Percentiles rank a stretch among this genome's conserved stretches.
phyloP scores from a whole-genome alignment of 1,140 invertebrate genomes.

The Drosophila sechellia region DNA sequence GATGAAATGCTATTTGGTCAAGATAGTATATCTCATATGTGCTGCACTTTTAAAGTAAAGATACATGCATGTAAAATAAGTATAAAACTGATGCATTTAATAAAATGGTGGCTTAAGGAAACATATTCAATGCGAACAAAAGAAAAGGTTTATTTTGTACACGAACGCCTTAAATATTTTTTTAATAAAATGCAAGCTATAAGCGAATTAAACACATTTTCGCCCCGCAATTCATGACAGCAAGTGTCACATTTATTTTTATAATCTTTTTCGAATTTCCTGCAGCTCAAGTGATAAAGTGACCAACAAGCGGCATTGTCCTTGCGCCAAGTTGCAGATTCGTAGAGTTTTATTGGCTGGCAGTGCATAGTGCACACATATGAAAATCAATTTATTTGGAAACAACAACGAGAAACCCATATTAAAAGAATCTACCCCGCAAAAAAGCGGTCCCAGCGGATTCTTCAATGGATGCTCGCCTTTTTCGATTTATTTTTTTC shows the following conservation, averaged over 20 bases:
- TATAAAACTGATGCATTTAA: too few relatives aligned
- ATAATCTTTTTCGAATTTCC: background rate
- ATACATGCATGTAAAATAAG: too few relatives aligned
- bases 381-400: slow-evolving; percentile 71
- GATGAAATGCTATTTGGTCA: slow-evolving; percentile 1
- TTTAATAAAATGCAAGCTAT: too few relatives aligned
- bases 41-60: background rate
- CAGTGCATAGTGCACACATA: slow-evolving; percentile 16
- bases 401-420: slow-evolving; percentile 47
- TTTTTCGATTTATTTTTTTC: background rate
- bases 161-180: too few relatives aligned
- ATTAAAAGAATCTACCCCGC: slow-evolving; percentile 43
- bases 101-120: too few relatives aligned
- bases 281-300: slow-evolving; percentile 9
- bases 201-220: too few relatives aligned
- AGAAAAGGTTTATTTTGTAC: too few relatives aligned
- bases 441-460: background rate
- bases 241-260: background rate
- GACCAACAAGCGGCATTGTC: slow-evolving; percentile 4
- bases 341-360: slow-evolving; percentile 2
- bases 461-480: slow-evolving; percentile 16
- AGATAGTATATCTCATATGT: background rate
- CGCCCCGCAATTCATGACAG: too few relatives aligned
- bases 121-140: too few relatives aligned
- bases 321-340: slow-evolving; percentile 6